phyloP scores from a whole-genome alignment of 2,888 invertebrate genomes.

The Hirtodrosophila confusa region DNA sequence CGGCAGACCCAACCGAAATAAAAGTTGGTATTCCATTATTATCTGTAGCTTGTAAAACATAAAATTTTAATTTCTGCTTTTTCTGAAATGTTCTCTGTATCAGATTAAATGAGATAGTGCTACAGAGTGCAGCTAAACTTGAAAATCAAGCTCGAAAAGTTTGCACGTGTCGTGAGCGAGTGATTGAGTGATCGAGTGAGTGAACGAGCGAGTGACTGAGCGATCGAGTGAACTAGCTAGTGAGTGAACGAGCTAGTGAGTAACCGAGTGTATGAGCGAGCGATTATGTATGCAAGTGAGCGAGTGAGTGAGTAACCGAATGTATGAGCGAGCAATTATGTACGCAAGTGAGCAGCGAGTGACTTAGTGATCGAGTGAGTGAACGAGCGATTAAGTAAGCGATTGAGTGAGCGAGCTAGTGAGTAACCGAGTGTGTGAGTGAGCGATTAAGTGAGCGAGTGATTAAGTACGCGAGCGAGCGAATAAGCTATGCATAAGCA shows the following conservation, averaged over 20 bases:
- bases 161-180: not conserved
- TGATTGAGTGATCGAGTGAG: not conserved
- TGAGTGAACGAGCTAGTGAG: conserved; percentile 1
- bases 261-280: conserved; percentile 2
- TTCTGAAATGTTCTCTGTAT: too few species aligned
- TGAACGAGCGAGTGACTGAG: not conserved
- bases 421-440: conserved; percentile 4
- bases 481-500: not conserved
- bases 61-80: too few species aligned
- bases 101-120: too few species aligned
- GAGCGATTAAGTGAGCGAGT: not conserved
- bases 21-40: too few species aligned
- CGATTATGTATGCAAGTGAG: not conserved
- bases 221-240: not conserved
- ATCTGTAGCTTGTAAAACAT: too few species aligned
- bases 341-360: not conserved
- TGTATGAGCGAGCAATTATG: too few species aligned
- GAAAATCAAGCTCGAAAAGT: not conserved
- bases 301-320: too few species aligned
- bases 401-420: conserved; percentile 1
- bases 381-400: not conserved
- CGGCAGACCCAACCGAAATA: too few species aligned
- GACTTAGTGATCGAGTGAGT: not conserved
- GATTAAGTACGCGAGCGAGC: conserved; percentile 2
- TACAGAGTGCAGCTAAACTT: too few species aligned